These are phyloP conservation scores for Mallotus villosus DNA, from an alignment of 2,797 vertebrate species.

Conservation along the genomic window DNA sequence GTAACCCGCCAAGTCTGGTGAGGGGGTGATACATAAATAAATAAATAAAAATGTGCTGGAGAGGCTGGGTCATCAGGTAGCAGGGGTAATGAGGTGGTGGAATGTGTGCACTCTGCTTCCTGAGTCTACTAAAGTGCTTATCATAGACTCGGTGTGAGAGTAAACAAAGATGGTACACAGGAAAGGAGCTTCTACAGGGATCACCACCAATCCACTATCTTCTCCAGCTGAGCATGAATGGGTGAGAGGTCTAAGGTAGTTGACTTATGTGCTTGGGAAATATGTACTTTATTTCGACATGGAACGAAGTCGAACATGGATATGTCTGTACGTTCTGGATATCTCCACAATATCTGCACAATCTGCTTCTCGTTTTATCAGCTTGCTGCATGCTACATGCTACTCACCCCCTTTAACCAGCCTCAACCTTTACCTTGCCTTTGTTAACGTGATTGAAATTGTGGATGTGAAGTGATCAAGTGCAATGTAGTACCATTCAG, in stretches of 20 bases:
- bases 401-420: neutral
- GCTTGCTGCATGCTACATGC: no score
- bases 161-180: constrained; percentile 68
- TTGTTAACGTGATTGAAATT: neutral
- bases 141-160: constrained; percentile 72
- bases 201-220: neutral
- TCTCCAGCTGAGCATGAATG: neutral
- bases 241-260: neutral
- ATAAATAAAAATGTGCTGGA: constrained; percentile 15
- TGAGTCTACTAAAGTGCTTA: constrained; percentile 47
- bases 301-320: neutral
- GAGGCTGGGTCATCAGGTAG: constrained; percentile 65
- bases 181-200: constrained; percentile 13
- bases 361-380: no score
- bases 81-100: constrained; percentile 72
- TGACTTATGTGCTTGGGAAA: constrained; percentile 1
- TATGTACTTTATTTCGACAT: neutral
- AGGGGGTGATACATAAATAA: constrained; percentile 77
- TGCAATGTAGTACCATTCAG: neutral
- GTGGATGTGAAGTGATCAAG: neutral
- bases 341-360: no score
- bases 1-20: constrained; percentile 93
- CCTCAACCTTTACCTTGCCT: neutral
- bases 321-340: no score
- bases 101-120: constrained; percentile 3